Percentiles rank a stretch among this genome's conserved stretches.
Conservation (phyloP, 2,797 vertebrate species). For the Hirundo rustica region DNA sequence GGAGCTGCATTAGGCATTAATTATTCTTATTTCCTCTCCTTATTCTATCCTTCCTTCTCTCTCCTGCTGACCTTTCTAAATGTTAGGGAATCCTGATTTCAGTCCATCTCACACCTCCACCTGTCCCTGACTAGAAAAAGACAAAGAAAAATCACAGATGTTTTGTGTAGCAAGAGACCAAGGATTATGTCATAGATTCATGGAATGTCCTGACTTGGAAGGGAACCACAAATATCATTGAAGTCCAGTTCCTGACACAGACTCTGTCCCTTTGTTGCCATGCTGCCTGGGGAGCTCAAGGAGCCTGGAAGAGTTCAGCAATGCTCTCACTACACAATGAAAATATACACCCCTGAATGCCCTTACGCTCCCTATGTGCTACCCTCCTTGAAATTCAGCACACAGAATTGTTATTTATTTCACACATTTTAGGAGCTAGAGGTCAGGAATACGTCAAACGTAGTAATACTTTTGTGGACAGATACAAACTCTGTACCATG, state of each 20-base stretch:
- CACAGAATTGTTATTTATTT: not conserved
- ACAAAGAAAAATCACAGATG: not conserved
- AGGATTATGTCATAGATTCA: not conserved
- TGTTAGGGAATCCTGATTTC: conserved; percentile 1
- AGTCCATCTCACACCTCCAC: not conserved
- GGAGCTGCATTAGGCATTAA: conserved; percentile 24
- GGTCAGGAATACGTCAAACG: not conserved
- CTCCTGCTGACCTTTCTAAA: conserved; percentile 45
- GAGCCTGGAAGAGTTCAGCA: not conserved
- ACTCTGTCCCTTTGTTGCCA: not conserved
- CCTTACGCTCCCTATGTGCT: not conserved
- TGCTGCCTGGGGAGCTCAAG: not conserved
- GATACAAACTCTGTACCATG: not conserved
- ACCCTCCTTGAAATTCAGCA: not conserved
- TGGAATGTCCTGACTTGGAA: not conserved
- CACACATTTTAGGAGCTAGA: not conserved
- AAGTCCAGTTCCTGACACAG: not conserved
- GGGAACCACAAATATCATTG: not conserved
- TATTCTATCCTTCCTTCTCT: not conserved
- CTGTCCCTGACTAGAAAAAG: not conserved
- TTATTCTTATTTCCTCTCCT: conserved; percentile 35
- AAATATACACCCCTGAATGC: not conserved
- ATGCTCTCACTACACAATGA: not conserved
- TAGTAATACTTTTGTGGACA: not conserved
- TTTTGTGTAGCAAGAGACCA: not conserved